Base-by-base conservation (phyloP, 2,888 invertebrate genomes). In the Aplocera efformata region DNA sequence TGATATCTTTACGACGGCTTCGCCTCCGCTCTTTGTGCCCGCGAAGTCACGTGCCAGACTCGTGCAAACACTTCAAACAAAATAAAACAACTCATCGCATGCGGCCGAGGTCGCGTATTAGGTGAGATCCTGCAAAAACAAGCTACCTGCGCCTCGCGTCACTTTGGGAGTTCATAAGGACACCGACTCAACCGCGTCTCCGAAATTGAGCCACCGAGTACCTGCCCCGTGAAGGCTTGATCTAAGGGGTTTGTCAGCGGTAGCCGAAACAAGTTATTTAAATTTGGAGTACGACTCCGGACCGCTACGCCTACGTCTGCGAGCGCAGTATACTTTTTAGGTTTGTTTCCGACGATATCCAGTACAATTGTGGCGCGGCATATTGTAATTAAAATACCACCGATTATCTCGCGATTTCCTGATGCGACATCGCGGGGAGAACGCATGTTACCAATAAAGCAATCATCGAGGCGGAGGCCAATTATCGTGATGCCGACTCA, bases 191-290 rank as follows among this genome's bases (percentile, higher is more conserved):
- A 46, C 50, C 56, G 60, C 64, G 54, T 68, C 72, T 69, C 62
- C 55, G 63, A 73, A 67, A 70, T 52, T 48, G 42, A 50, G 46
- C 48, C 37, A 44, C 52, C 48, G 49, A 35, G 35, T 50, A 58
- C 53, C 48, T 41, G 47, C 52, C 47, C 55, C 51, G 54, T 57
- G 70, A 72, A 70, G 64, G 59, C 56, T 69, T 66, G 61, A 61
- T 67, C 71, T 68, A 48, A 49, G 41, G 79, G 72, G 74, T 78
- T 77, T 71, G 81, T 80, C 76, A 79, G 79, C 44, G 76, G 82
- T 68, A 79, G 79, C 76, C 69, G 63, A 76, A 85, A 84, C 85
- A 67, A 77, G 85, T 84, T 86, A 83, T 86, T 83, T 74, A 83
- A 83, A 84, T 83, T 73, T 64, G 63, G 63, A 58, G 64, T 68